Evolutionary conservation across 2,113 vertebrate genomes (phyloP), one percentile per base, ranked within the genome.

Genomic region (Amazona vittata): DNA sequence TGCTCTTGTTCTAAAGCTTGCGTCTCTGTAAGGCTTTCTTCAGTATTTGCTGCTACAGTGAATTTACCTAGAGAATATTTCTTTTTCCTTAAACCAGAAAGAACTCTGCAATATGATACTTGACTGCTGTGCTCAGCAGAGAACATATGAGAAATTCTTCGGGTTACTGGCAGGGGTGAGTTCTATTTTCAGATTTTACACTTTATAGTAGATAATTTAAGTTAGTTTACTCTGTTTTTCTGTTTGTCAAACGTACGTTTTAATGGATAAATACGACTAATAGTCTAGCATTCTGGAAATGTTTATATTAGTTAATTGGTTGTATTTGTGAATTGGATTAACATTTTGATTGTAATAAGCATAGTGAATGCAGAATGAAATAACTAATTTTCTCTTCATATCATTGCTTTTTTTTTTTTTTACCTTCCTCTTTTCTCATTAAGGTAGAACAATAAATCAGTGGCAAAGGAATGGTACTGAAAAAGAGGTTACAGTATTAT

Each of bases 31-130:
- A 63, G 6, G 4, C 15, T 83, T 76, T 63, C 29, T 83, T 80
- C 29, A 57, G 1, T 92, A 37, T 49, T 50, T 93, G 15, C 17
- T 97, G 41, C 46, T 91, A 62, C 59, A 85, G 57, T 85, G 57
- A 75, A 95, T 95, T 78, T 98, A 92, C 90, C 83, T 95, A 46
- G 37, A 74, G 39, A 87, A 76, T n/a, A 12, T 7, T 39, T 59
- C 90, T 91, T 74, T 93, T 97, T 49, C 33, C 63, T 69, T 87
- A 87, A 94, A 94, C 96, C 97, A 99, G 99, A 99, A 99, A 97
- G 99, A 99, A 97, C 98, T 99, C 83, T 99, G 99, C 96, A 99
- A 99, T 98, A 99, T 99, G 99, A 99, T 99, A 96, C 98, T 99
- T 91, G 99, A 99, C 97, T 99, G 99, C 97, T 99, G 99, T 96